Percentiles rank a stretch among this genome's conserved stretches.
These are phyloP conservation scores for Temnothorax nylanderi DNA, from an alignment of 1,140 invertebrate species.

Conservation along the genomic window DNA sequence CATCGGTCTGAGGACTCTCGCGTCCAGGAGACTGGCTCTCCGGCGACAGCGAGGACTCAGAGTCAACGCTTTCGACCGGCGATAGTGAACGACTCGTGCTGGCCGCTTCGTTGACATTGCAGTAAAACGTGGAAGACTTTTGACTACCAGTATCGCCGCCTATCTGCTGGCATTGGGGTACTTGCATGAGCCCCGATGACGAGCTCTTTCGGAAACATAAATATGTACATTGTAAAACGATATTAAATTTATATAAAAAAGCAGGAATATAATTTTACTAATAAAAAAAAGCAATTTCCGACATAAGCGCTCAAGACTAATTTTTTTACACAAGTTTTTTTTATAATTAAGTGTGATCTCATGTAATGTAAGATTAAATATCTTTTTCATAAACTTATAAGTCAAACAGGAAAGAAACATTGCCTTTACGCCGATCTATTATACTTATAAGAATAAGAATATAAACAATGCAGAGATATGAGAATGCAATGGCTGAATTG, in stretches of 20 bases:
- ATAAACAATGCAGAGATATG: background rate
- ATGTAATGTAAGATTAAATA: background rate
- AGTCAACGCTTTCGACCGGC: constrained; percentile 78
- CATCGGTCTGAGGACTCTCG: constrained; percentile 58
- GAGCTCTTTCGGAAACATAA: constrained; percentile 55
- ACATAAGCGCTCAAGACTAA: constrained; percentile 12
- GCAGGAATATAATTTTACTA: constrained; percentile 11
- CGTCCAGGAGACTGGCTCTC: constrained; percentile 44
- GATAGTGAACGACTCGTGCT: constrained; percentile 77
- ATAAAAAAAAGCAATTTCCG: constrained; percentile 15
- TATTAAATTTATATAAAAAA: constrained; percentile 16
- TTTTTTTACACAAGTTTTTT: background rate
- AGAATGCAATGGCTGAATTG: background rate
- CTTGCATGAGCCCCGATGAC: constrained; percentile 81
- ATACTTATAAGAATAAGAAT: background rate
- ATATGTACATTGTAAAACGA: constrained; percentile 41
- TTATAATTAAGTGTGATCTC: background rate
- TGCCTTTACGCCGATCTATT: background rate
- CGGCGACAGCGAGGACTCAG: constrained; percentile 67
- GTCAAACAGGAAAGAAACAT: background rate
- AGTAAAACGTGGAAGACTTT: constrained; percentile 85
- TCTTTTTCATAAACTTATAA: constrained; percentile 3
- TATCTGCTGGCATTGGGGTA: constrained; percentile 78
- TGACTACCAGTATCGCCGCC: constrained; percentile 74
- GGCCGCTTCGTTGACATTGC: constrained; percentile 79